Evolutionary conservation across 2,113 vertebrate genomes (phyloP).

Genomic region (Pelmatolapia mariae): DNA sequence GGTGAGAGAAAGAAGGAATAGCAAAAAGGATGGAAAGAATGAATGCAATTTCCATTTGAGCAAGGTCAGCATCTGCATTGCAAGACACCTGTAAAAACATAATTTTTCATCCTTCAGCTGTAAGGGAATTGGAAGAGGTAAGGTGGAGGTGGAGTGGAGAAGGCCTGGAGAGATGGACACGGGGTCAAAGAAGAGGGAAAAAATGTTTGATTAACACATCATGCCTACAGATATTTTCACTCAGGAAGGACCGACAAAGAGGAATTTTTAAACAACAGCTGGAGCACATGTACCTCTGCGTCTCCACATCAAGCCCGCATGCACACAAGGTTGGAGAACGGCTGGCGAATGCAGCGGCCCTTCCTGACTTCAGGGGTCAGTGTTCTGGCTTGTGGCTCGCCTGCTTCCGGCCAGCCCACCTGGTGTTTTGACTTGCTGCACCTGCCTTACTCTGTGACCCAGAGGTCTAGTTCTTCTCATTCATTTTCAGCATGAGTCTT

Average conservation of each 20-base stretch:
- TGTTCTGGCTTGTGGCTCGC: not conserved
- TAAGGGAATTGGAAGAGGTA: slow-evolving; percentile 8
- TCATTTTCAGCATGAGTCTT: slow-evolving; percentile 17
- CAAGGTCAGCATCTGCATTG: slow-evolving; percentile 40
- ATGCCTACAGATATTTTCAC: not conserved
- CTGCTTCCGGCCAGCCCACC: slow-evolving; percentile 28
- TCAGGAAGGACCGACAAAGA: not conserved
- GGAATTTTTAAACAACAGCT: slow-evolving; percentile 37
- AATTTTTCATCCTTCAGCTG: slow-evolving; percentile 57
- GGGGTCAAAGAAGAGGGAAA: not conserved
- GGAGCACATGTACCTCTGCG: slow-evolving; percentile 10
- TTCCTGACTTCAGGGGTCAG: slow-evolving; percentile 1
- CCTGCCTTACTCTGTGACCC: slow-evolving; percentile 49
- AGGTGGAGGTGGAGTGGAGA: not conserved
- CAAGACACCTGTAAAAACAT: slow-evolving; percentile 74
- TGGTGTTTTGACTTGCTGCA: slow-evolving; percentile 24
- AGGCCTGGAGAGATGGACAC: not conserved
- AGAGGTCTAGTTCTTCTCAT: slow-evolving; percentile 29
- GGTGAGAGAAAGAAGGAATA: not conserved
- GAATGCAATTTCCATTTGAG: slow-evolving; percentile 62
- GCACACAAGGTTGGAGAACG: not conserved
- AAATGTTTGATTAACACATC: slow-evolving; percentile 21
- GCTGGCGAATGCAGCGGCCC: not conserved
- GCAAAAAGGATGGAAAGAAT: slow-evolving; percentile 24
- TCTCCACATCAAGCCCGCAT: slow-evolving; percentile 18